A percentile compares a stretch with the other conserved stretches of the same genome.
phyloP scores from a whole-genome alignment of 2,797 vertebrate species.

The Loriculus beryllinus region DNA sequence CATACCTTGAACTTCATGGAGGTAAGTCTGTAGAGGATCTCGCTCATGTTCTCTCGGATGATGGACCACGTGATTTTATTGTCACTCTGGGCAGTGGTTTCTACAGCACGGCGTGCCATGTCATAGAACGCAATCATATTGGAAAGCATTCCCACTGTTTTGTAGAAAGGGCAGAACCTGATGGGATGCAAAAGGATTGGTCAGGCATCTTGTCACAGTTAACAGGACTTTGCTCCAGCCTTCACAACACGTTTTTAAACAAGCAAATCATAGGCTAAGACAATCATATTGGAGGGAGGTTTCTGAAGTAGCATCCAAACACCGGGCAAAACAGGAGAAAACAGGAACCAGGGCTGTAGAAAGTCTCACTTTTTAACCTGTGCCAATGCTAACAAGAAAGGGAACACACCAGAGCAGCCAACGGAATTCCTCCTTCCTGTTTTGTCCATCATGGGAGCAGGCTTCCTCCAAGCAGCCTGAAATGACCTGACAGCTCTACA shows the following conservation, averaged over 20 bases:
- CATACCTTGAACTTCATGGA: conserved; percentile 97
- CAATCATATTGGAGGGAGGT: not conserved
- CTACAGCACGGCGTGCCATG: conserved; percentile 94
- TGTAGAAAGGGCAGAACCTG: conserved; percentile 99
- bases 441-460: not conserved
- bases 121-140: conserved; percentile 98
- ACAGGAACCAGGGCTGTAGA: not conserved
- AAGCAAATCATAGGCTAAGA: not conserved
- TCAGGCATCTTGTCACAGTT: not conserved
- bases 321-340: not conserved
- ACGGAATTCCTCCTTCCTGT: not conserved
- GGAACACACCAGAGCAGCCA: not conserved
- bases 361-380: not conserved
- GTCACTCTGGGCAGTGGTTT: conserved; percentile 93
- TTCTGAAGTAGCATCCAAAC: not conserved
- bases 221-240: not conserved
- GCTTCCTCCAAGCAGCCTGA: not conserved
- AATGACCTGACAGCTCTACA: not conserved
- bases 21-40: conserved; percentile 90
- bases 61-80: conserved; percentile 96
- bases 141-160: conserved; percentile 95
- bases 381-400: not conserved
- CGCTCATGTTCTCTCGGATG: conserved; percentile 93
- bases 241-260: not conserved
- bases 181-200: not conserved